Percentiles rank a stretch among this genome's conserved stretches.
Conservation (phyloP, 2,888 invertebrate species). For the Drosophila pseudotakahashii region DNA sequence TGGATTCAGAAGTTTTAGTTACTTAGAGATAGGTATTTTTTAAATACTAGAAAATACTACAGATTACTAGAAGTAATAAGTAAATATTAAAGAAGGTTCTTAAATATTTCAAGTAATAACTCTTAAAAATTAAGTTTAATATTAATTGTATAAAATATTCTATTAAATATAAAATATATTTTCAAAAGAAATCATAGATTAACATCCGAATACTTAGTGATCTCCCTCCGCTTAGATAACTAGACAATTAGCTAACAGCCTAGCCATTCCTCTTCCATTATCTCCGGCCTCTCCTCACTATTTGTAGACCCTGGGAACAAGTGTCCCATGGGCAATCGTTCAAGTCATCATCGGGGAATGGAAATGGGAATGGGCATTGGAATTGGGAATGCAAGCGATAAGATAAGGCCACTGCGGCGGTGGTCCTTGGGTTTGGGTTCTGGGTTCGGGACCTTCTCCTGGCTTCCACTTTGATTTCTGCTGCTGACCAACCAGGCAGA, state of each 20-base stretch:
- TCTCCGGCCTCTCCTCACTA: conserved; percentile 6
- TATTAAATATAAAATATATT: background rate
- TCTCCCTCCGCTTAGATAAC: conserved; percentile 25
- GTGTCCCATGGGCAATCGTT: conserved; percentile 49
- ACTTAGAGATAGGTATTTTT: background rate
- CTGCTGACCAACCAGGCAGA: conserved; percentile 32
- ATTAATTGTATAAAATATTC: background rate
- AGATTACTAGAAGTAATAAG: no score
- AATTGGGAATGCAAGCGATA: conserved; percentile 36
- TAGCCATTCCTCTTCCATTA: conserved; percentile 23
- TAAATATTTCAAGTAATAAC: no score
- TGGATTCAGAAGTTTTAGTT: background rate
- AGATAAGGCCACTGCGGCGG: conserved; percentile 39
- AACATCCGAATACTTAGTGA: background rate
- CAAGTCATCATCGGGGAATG: conserved; percentile 53
- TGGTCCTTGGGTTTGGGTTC: conserved; percentile 58
- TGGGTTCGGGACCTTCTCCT: conserved; percentile 3
- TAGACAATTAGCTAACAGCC: conserved; percentile 45
- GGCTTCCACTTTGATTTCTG: conserved; percentile 10
- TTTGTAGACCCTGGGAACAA: conserved; percentile 60
- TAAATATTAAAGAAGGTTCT: no score
- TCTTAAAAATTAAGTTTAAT: background rate
- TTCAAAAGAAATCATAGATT: no score
- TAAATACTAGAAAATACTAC: no score
- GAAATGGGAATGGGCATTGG: conserved; percentile 17